Evolutionary conservation across 2,113 vertebrate species (phyloP), one percentile per base, ranked within the genome.

Genomic region (Heptranchias perlo): DNA sequence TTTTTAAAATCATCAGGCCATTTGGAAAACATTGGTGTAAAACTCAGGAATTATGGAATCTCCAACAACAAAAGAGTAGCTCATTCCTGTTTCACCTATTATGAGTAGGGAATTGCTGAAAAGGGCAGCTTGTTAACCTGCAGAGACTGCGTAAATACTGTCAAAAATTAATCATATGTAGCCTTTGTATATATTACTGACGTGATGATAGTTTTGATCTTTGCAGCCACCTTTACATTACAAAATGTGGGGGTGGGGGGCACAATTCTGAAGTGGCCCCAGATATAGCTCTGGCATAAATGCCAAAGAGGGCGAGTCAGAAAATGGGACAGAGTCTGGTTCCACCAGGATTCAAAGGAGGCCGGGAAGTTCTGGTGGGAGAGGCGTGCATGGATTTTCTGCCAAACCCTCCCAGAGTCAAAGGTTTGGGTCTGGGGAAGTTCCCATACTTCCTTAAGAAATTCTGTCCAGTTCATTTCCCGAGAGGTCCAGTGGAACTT

Each of bases 1-100:
- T 16, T 93, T 93, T 93, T 93, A 39, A 93, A 93, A 93, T 93
- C 94, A 49, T 69, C 64, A 69, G 64, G 52, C 65, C 94, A 95
- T 39, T 95, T 67, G 65, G 94, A 69, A n/a, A 95, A 95, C 31
- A 49, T 44, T 69, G 64, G 94, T 49, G 65, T 28, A 95, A 95
- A 52, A 67, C 65, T 28, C 94, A 95, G 65, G 44, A 95, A 73
- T 52, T 82, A 58, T 91, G 49, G 47, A 91, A 91, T 35, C 44
- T 73, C 18, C 94, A 95, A 67, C 62, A 67, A 49, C 49, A 89
- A 52, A 31, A 31, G 0, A 64, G 47, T 31, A 58, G 49, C 23
- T 52, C 39, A 31, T 49, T 95, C 39, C 93, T 14, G 23, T 58
- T n/a, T 93, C n/a, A 93, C 54, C 54, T n/a, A 61, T 21, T n/a